Evolutionary conservation across 2,797 vertebrate genomes (phyloP).

Genomic region (Mus spretus): DNA sequence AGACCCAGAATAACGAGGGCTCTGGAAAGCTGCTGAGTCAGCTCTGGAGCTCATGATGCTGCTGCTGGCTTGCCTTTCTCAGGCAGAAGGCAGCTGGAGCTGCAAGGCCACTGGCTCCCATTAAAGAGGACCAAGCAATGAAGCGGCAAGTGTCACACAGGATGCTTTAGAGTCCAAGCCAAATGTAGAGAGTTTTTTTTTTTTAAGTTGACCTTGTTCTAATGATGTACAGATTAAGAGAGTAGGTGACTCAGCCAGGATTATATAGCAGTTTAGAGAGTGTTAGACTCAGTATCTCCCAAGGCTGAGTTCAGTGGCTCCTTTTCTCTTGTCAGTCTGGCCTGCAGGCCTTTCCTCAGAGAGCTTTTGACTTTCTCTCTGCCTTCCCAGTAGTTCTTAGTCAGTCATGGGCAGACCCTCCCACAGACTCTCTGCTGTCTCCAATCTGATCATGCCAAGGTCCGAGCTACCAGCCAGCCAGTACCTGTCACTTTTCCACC

Average conservation of each 20-base stretch:
- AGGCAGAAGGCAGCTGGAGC: not conserved
- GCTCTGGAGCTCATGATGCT: not conserved
- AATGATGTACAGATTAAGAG: not conserved
- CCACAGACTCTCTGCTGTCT: not conserved
- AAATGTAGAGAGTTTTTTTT: not conserved
- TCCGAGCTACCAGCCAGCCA: too few relatives aligned
- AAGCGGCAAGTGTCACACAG: not conserved
- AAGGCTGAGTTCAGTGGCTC: not conserved
- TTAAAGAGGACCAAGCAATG: not conserved
- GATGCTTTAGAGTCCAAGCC: not conserved
- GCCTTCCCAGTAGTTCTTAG: not conserved
- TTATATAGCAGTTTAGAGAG: not conserved
- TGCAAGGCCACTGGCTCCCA: too few relatives aligned
- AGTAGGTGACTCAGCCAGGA: not conserved
- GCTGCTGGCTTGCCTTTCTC: not conserved
- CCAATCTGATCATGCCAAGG: not conserved
- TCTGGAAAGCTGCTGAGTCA: conserved; percentile 7
- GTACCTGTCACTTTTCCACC: not conserved
- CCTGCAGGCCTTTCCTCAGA: not conserved
- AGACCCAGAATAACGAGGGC: not conserved
- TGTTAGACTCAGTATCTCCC: not conserved
- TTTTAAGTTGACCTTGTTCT: not conserved
- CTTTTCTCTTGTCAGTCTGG: not conserved
- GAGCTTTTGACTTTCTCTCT: not conserved
- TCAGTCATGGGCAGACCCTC: not conserved